These are phyloP conservation scores for Avahi laniger DNA, from an alignment of 2,797 vertebrate species.

Conservation along the genomic window DNA sequence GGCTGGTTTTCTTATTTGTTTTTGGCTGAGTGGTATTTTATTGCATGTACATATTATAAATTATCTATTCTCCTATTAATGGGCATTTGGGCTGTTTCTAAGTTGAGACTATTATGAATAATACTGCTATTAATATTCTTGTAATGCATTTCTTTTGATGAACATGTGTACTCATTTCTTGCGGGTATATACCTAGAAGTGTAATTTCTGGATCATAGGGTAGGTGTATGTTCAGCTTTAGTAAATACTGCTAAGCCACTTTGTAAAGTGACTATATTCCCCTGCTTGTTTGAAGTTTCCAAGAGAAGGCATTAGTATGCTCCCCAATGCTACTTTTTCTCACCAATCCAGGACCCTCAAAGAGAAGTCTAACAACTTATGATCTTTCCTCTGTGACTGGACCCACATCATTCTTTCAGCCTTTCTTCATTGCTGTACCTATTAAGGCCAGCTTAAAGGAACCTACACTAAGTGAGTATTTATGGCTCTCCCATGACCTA, in stretches of 20 bases:
- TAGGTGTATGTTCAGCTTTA: background rate
- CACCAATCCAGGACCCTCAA: background rate
- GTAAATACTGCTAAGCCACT: slow-evolving; percentile 30
- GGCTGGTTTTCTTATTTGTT: background rate
- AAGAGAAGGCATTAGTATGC: background rate
- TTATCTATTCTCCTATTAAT: slow-evolving; percentile 2
- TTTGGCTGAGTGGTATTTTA: slow-evolving; percentile 18
- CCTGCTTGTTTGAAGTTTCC: background rate
- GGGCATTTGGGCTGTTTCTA: background rate
- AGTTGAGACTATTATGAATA: background rate
- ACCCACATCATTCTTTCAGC: background rate
- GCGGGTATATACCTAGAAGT: background rate
- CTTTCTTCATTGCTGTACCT: slow-evolving; percentile 44
- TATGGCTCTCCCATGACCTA: background rate
- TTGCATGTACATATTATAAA: background rate
- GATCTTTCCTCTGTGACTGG: background rate
- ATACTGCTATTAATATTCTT: slow-evolving; percentile 22
- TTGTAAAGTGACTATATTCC: background rate
- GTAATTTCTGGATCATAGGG: background rate
- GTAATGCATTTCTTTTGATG: slow-evolving; percentile 20
- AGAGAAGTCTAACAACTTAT: background rate
- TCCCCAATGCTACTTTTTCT: background rate
- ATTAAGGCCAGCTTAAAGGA: slow-evolving; percentile 37
- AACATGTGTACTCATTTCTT: background rate
- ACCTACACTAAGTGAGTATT: background rate